Base-by-base conservation (phyloP, 2,113 vertebrate genomes). In the Amphiprion ocellaris region DNA sequence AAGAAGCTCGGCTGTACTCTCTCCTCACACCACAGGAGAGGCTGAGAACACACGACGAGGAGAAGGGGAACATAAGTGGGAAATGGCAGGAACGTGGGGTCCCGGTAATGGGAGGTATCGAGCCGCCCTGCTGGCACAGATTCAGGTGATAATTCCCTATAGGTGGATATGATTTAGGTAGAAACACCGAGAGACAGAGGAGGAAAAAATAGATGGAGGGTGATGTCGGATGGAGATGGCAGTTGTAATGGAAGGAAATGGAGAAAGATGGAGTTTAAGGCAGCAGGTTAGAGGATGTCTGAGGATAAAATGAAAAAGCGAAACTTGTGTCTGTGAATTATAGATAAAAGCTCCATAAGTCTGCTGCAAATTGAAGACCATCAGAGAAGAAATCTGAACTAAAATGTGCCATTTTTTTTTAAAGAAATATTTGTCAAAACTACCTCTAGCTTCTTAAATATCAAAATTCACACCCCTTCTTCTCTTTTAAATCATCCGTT, bases 51-150 rank as follows among this genome's bases (percentile, higher is more conserved):
- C 69, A 67, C 15, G 23, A 10, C 46, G 9, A 6, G 47, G 58
- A 72, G 67, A 77, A 14, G 28, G 37, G 54, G 58, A 81, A 61
- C 68, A 84, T 68, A 77, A 87, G 66, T 44, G 70, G 69, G 63
- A 84, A 71, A 78, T 80, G 71, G 75, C 64, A 41, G 64, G 52
- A 64, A 53, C 19, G 58, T 50, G 52, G 50, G 77, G 54, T 47
- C 66, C 75, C 69, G 61, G 70, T 81, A 78, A 90, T 81, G 63
- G 67, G 49, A 72, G 64, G 75, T 23, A 47, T 62, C 67, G 71
- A 69, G 58, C 55, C 21, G 56, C 30, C 76, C 61, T 67, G 82
- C 63, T 39, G 69, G 56, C 46, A 50, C 66, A 39, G 56, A 24
- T 39, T 73, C 58, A 53, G 15, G 19, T 21, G 19, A 55, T 46